Base-by-base conservation (phyloP, 2,888 invertebrate genomes). In the Tanypteryx hageni region DNA sequence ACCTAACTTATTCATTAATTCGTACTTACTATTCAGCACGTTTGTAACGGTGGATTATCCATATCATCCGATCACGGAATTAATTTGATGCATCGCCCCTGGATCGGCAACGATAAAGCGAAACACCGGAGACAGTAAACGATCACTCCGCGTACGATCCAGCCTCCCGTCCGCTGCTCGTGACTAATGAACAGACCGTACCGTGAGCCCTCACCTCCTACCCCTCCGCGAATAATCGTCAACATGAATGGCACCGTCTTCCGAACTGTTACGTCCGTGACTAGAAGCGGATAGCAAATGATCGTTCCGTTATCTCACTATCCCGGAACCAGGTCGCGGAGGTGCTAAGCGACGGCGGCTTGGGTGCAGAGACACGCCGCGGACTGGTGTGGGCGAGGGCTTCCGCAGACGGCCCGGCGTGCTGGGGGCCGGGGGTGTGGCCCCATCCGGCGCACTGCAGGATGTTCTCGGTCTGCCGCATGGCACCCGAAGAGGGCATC, bases 361-460 rank as follows among this genome's bases (percentile, higher is more conserved):
- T n/a, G 22, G 64, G 64, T 61, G 89, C 31, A 31, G 89, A 7
- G 22, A 14, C 22, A 9, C 61, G 16, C 64, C 89, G 64, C 18
- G 89, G 44, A 44, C 86, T 59, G 89, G 64, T 44, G 31, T n/a
- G 61, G 89, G 64, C 61, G 44, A 61, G 18, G 13, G 61, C 27
- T 10, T 27, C 13, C 44, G 56, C 31, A 44, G 13, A n/a, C 11
- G 64, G 89, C 59, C 76, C 92, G 56, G 59, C 59, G 16, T 92
- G 92, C 86, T 92, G 92, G 92, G 92, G 92, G 18, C 92, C 92
- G 0, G 92, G 92, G 13, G 82, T 92, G 13, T 92, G 92, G 92
- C 92, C 92, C 56, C 92, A 92, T 81, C 92, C 92, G 10, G 56
- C 85, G 8, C 92, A 92, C 76, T 92, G 92, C 86, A 86, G 92